A percentile compares a stretch with the other conserved stretches of the same genome.
Evolutionary conservation across 2,797 vertebrate genomes (phyloP).

Genomic region (Dermochelys coriacea): DNA sequence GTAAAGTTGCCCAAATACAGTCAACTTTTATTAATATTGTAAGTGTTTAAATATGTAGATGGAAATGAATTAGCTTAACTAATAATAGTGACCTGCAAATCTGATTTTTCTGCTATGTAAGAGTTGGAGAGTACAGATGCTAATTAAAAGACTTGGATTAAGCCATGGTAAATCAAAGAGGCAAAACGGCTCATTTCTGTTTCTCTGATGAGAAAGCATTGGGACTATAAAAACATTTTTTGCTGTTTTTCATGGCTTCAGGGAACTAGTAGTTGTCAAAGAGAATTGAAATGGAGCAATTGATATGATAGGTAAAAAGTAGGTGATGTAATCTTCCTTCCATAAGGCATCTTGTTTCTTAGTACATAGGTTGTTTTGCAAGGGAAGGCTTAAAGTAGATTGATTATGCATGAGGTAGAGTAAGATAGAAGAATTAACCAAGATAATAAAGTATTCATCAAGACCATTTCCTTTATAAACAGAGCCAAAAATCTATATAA

Average conservation of each 20-base stretch:
- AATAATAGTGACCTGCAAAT: constrained; percentile 40
- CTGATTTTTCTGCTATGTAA: not conserved
- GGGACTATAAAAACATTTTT: not conserved
- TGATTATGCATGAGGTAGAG: constrained; percentile 61
- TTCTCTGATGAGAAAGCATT: constrained; percentile 1
- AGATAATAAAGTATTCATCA: constrained; percentile 24
- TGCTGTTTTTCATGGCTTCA: constrained; percentile 58
- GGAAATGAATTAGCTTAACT: not conserved
- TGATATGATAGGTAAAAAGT: constrained; percentile 79
- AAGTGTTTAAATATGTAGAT: constrained; percentile 16
- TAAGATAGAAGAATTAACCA: constrained; percentile 50
- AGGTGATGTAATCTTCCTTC: constrained; percentile 77
- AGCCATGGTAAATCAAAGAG: constrained; percentile 49
- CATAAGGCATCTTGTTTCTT: constrained; percentile 63
- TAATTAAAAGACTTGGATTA: constrained; percentile 66
- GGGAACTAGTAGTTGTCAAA: constrained; percentile 64
- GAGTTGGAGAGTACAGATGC: constrained; percentile 8
- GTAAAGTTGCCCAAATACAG: not conserved
- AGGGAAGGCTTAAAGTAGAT: constrained; percentile 29
- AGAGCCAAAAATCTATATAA: constrained; percentile 9
- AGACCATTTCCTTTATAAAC: constrained; percentile 49
- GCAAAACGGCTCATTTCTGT: constrained; percentile 5
- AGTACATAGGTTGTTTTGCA: constrained; percentile 56
- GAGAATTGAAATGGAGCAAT: constrained; percentile 71
- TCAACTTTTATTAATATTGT: constrained; percentile 34